Conservation (phyloP, 2,888 invertebrate genomes). For the Sminthurinus aureus region DNA sequence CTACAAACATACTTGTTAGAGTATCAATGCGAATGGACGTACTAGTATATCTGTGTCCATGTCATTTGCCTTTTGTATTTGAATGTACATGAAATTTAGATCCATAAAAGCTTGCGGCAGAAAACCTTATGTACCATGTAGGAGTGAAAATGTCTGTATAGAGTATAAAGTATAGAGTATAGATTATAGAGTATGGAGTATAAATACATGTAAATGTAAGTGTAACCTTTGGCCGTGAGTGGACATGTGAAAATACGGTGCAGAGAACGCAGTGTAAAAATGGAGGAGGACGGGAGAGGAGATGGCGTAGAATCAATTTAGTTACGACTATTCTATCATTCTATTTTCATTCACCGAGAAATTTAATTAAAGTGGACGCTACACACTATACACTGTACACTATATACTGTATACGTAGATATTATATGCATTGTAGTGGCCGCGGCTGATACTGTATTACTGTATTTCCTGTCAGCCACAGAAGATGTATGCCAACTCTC, state of each 20-base stretch:
- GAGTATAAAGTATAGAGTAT: too few species aligned
- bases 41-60: too few species aligned
- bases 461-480: constrained; percentile 38
- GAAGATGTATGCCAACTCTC: constrained; percentile 38
- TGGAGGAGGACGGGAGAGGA: neutral
- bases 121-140: too few species aligned
- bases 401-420: too few species aligned
- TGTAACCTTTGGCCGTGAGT: neutral
- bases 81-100: too few species aligned
- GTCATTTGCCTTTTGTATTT: too few species aligned
- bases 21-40: too few species aligned
- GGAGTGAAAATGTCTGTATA: too few species aligned
- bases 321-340: constrained; percentile 29
- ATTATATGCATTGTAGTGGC: neutral
- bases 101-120: too few species aligned
- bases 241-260: neutral
- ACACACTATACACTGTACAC: too few species aligned
- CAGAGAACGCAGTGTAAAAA: neutral
- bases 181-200: neutral
- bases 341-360: constrained; percentile 37
- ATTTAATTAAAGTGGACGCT: constrained; percentile 43
- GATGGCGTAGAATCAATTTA: constrained; percentile 34
- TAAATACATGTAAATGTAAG: neutral
- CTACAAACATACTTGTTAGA: too few species aligned
- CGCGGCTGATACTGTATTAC: constrained; percentile 21